Conservation (phyloP, 2,888 invertebrate genomes). For the Drosophila engyochracea region DNA sequence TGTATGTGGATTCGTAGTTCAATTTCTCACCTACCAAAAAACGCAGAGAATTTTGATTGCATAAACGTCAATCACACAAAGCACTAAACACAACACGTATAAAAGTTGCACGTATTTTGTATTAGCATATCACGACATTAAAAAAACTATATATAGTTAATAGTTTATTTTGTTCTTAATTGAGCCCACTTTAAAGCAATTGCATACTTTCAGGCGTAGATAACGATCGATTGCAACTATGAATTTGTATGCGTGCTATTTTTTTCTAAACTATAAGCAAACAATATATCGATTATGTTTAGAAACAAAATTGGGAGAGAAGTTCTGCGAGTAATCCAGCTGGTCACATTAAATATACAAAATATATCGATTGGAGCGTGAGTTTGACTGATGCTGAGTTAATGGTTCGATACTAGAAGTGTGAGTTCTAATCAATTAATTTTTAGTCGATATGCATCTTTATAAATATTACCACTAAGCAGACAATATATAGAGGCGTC, state of each 20-base stretch:
- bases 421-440: too few species aligned
- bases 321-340: too few species aligned
- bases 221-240: constrained; percentile 9
- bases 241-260: neutral
- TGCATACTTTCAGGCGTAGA: constrained; percentile 23
- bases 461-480: too few species aligned
- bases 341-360: too few species aligned
- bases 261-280: too few species aligned
- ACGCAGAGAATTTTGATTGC: neutral
- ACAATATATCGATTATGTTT: too few species aligned
- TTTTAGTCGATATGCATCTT: too few species aligned
- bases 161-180: neutral
- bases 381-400: too few species aligned
- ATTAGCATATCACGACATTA: neutral
- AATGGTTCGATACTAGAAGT: too few species aligned
- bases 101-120: neutral
- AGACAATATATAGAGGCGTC: too few species aligned
- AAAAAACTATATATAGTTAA: neutral
- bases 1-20: neutral
- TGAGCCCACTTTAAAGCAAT: neutral
- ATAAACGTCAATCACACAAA: neutral
- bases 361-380: too few species aligned
- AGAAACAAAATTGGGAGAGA: too few species aligned
- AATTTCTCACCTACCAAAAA: constrained; percentile 9
- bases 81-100: neutral